phyloP scores from a whole-genome alignment of 2,888 invertebrate species.

The Dynastes tityus region DNA sequence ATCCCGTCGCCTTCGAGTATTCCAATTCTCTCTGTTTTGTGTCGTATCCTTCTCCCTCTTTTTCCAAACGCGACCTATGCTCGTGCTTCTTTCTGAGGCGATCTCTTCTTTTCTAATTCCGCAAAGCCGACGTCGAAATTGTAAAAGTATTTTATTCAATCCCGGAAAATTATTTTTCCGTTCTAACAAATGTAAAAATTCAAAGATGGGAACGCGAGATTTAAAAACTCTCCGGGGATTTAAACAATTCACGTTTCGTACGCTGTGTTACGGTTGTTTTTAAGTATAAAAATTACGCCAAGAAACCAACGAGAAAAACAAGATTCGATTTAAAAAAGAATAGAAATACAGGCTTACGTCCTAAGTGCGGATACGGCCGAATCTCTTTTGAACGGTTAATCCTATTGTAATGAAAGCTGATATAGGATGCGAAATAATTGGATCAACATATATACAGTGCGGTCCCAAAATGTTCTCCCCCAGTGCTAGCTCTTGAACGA shows the following conservation, averaged over 20 bases:
- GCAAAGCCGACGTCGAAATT: conserved; percentile 45
- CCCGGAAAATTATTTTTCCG: conserved; percentile 49
- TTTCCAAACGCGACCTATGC: neutral
- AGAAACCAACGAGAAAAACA: conserved; percentile 34
- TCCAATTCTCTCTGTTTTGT: conserved; percentile 37
- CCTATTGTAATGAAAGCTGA: too few species aligned
- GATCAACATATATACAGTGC: too few species aligned
- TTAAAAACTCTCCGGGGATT: conserved; percentile 48
- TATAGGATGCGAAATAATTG: too few species aligned
- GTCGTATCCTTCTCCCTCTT: neutral
- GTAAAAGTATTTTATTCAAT: conserved; percentile 50
- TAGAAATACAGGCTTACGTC: neutral
- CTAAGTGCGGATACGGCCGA: neutral
- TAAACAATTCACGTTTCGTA: conserved; percentile 39
- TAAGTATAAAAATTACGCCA: conserved; percentile 29
- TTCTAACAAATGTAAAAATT: conserved; percentile 48
- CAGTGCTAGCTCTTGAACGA: too few species aligned
- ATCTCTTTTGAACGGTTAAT: too few species aligned
- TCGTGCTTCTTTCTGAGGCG: conserved; percentile 1
- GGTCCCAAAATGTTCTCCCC: too few species aligned
- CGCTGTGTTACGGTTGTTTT: conserved; percentile 15
- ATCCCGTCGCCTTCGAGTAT: conserved; percentile 43
- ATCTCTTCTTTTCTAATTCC: conserved; percentile 45
- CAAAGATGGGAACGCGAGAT: conserved; percentile 47
- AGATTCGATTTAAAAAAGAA: neutral